Percentiles rank a stretch among this genome's conserved stretches.
These are phyloP conservation scores for Leptinotarsa defecta DNA, from an alignment of 1,140 invertebrate species.

Conservation along the genomic window DNA sequence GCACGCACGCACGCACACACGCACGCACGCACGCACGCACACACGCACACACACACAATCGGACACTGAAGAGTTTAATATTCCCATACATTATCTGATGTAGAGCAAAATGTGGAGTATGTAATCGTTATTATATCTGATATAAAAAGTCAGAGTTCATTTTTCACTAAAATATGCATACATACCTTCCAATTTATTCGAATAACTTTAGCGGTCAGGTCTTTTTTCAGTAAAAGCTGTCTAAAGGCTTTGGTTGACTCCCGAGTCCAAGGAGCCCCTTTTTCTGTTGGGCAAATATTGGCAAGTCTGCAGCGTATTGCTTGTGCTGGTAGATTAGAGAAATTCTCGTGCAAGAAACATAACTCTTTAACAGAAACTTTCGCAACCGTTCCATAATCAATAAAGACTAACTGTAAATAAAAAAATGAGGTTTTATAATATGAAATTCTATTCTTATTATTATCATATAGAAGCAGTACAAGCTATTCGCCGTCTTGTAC, in stretches of 20 bases:
- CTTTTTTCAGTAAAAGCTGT: conserved; percentile 31
- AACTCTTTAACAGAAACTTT: conserved; percentile 34
- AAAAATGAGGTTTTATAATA: neutral
- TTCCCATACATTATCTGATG: too few species aligned
- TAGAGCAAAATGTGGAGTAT: too few species aligned
- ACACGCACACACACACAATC: too few species aligned
- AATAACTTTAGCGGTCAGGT: conserved; percentile 40
- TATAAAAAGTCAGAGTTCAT: too few species aligned
- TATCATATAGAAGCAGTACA: too few species aligned
- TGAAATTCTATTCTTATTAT: too few species aligned
- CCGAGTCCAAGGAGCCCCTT: conserved; percentile 39
- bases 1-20: too few species aligned
- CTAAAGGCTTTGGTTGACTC: conserved; percentile 30
- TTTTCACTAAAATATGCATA: neutral
- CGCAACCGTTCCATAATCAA: conserved; percentile 48
- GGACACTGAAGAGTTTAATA: too few species aligned
- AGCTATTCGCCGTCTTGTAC: too few species aligned
- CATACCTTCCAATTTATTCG: conserved; percentile 37
- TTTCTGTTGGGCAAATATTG: conserved; percentile 36
- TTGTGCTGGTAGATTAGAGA: conserved; percentile 42
- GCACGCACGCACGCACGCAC: too few species aligned
- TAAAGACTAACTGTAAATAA: conserved; percentile 42
- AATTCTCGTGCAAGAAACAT: conserved; percentile 42
- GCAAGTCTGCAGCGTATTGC: conserved; percentile 43
- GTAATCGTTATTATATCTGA: too few species aligned